Base-by-base conservation (phyloP, 64 coral and sea anemone species). In the Anthopleura sola region DNA sequence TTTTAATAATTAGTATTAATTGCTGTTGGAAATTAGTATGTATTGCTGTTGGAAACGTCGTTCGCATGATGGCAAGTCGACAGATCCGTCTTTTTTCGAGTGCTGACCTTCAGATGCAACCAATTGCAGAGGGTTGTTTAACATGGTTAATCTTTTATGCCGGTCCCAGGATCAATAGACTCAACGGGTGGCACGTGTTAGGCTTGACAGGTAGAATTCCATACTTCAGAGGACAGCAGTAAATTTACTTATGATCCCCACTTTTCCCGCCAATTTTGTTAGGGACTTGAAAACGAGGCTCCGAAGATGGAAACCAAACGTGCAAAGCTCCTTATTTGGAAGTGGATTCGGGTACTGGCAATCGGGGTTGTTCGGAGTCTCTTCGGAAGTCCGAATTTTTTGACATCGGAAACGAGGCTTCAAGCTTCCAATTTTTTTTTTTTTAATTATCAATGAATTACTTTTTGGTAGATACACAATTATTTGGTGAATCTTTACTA, bases 111-210 rank as follows among this genome's bases (percentile, higher is more conserved):
- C 66, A 71, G 2, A 71, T 33, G 37, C 44, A 79, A 48, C 76
- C 76, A 38, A 79, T 79, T 79, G 76, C 76, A 79, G 66, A 28
- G 28, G n/a, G n/a, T 71, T 71, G 66, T 71, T 71, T 71, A 71
- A 71, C 10, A 71, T 71, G 66, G 66, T 71, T 71, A 71, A 71
- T 71, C 26, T 71, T 71, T 71, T 34, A 71, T 71, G 66, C 66
- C 66, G 29, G n/a, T 71, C 66, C 66, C 29, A 79, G 76, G 76
- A 79, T 79, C 76, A 79, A 79, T 44, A 79, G 18, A 44, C 18
- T 48, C 37, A 44, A 44, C 76, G 39, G 76, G 76, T 79, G 76
- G 76, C 37, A 46, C 14, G 76, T 79, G 76, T 79, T 48, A 79
- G 24, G 44, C 19, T 24, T 48, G 44, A 79, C 76, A 48, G 76